These are phyloP conservation scores for Nibea coibor DNA, from an alignment of 2,113 vertebrate genomes.

Conservation along the genomic window DNA sequence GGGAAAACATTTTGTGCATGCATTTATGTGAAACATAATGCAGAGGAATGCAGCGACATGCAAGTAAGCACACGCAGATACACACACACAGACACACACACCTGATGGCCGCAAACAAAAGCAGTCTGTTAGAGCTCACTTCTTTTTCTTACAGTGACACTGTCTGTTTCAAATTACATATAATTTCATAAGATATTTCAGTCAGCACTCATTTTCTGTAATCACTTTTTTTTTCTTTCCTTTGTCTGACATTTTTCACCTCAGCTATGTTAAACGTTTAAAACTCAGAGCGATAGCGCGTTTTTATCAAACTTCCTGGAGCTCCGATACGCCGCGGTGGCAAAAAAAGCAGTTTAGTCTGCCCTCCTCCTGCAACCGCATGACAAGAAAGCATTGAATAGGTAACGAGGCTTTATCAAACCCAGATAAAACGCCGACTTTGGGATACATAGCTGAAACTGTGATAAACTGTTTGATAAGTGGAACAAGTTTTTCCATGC, in stretches of 20 bases:
- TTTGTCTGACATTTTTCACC: slow-evolving; percentile 17
- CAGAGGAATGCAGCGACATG: slow-evolving; percentile 55
- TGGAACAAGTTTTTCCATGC: slow-evolving; percentile 50
- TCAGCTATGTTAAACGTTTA: slow-evolving; percentile 28
- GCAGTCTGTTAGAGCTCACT: slow-evolving; percentile 14
- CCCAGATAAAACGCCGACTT: slow-evolving; percentile 35
- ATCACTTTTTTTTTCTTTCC: neutral
- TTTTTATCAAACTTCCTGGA: slow-evolving; percentile 55
- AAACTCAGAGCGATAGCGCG: slow-evolving; percentile 24
- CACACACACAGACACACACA: slow-evolving; percentile 34
- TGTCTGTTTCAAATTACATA: slow-evolving; percentile 48
- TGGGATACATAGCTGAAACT: slow-evolving; percentile 32
- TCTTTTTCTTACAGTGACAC: slow-evolving; percentile 11
- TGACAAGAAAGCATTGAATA: slow-evolving; percentile 22
- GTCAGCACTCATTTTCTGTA: slow-evolving; percentile 20
- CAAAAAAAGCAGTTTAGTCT: slow-evolving; percentile 48
- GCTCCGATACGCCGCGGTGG: slow-evolving; percentile 21
- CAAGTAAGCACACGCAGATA: slow-evolving; percentile 56
- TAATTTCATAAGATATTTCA: slow-evolving; percentile 23
- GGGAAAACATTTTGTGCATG: slow-evolving; percentile 51
- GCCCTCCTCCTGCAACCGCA: slow-evolving; percentile 2
- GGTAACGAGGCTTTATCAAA: slow-evolving; percentile 37
- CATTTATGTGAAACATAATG: slow-evolving; percentile 73
- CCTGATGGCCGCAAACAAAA: slow-evolving; percentile 44
- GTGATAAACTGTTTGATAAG: slow-evolving; percentile 55